Evolutionary conservation across 2,888 invertebrate species (phyloP).

Genomic region (Euproctis similis): DNA sequence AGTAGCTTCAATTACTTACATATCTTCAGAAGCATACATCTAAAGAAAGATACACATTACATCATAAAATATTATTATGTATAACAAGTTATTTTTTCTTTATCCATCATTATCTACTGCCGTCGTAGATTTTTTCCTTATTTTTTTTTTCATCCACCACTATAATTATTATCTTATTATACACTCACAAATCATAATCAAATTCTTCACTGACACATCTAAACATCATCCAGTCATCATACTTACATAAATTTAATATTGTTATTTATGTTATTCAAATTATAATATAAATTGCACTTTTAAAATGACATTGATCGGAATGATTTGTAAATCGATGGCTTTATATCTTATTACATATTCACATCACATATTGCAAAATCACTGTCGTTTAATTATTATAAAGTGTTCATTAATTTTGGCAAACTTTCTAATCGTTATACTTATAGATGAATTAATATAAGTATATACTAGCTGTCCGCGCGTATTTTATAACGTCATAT

Average conservation of each 20-base stretch:
- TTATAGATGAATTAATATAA: slow-evolving; percentile 17
- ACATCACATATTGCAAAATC: slow-evolving; percentile 28
- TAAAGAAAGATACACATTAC: no score
- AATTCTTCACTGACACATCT: slow-evolving; percentile 1
- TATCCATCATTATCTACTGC: no score
- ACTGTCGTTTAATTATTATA: slow-evolving; percentile 41
- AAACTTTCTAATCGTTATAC: slow-evolving; percentile 38
- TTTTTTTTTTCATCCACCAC: no score
- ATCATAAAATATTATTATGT: no score
- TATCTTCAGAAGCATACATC: no score
- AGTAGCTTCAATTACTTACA: no score
- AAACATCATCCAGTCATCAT: slow-evolving; percentile 3
- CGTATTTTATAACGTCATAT: no score
- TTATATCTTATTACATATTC: slow-evolving; percentile 1
- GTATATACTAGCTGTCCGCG: no score
- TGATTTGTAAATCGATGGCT: slow-evolving; percentile 16
- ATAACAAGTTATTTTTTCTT: no score
- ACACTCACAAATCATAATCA: background rate
- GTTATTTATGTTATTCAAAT: slow-evolving; percentile 20
- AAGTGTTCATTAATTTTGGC: slow-evolving; percentile 38
- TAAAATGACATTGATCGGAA: slow-evolving; percentile 18
- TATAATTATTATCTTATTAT: slow-evolving; percentile 1
- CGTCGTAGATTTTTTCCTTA: no score
- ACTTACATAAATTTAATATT: slow-evolving; percentile 1
- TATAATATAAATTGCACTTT: slow-evolving; percentile 20